Evolutionary conservation across 2,888 invertebrate species (phyloP).

Genomic region (Himalopsyche tibetana): DNA sequence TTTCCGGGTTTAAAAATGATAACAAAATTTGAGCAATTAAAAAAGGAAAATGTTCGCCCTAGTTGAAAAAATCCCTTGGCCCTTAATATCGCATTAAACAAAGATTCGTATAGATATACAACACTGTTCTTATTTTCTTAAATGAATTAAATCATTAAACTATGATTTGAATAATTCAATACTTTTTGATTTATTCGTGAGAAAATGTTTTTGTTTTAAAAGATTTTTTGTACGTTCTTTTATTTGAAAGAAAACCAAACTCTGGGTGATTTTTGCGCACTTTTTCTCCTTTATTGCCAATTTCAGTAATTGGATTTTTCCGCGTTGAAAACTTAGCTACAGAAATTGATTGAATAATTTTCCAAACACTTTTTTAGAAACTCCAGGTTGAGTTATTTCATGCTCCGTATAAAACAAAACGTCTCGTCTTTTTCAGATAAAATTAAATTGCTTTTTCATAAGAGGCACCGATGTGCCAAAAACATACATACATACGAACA

Average conservation of each 20-base stretch:
- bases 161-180: too few relatives aligned
- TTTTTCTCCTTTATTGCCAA: slow-evolving; percentile 22
- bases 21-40: too few relatives aligned
- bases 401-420: slow-evolving; percentile 16
- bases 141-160: too few relatives aligned
- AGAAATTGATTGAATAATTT: slow-evolving; percentile 40
- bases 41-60: too few relatives aligned
- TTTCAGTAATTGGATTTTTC: slow-evolving; percentile 36
- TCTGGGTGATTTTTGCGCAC: background rate
- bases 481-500: background rate
- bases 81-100: too few relatives aligned
- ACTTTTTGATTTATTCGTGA: too few relatives aligned
- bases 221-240: background rate
- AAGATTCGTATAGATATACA: too few relatives aligned
- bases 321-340: slow-evolving; percentile 33
- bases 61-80: too few relatives aligned
- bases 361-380: slow-evolving; percentile 18
- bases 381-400: slow-evolving; percentile 25
- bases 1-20: too few relatives aligned
- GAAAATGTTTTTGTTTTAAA: background rate
- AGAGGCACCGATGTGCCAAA: background rate
- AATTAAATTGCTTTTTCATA: slow-evolving; percentile 20
- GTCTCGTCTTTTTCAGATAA: background rate
- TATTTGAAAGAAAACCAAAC: background rate
- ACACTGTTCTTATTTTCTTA: too few relatives aligned